Conservation (phyloP, 1,140 invertebrate genomes). For the Camponotus floridanus region DNA sequence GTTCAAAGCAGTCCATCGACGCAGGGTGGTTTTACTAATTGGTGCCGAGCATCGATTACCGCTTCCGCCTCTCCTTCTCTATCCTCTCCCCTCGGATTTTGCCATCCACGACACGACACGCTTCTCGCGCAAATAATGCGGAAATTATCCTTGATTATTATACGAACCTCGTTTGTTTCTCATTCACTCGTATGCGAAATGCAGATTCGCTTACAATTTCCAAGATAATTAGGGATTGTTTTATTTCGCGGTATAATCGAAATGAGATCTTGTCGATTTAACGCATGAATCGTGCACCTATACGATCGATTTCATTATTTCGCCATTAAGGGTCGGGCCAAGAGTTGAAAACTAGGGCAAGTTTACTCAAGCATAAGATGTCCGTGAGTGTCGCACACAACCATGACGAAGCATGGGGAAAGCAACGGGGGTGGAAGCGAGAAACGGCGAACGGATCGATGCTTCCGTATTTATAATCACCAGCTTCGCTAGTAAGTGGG, state of each 20-base stretch:
- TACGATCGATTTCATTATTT: not conserved
- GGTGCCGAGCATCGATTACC: slow-evolving; percentile 80
- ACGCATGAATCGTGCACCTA: not conserved
- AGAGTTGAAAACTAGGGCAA: slow-evolving; percentile 61
- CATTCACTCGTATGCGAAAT: not conserved
- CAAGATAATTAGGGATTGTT: not conserved
- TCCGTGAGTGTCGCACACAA: not conserved
- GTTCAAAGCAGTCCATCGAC: slow-evolving; percentile 72
- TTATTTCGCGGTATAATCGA: not conserved
- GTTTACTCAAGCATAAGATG: slow-evolving; percentile 42
- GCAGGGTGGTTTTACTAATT: slow-evolving; percentile 81
- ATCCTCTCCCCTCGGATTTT: slow-evolving; percentile 54
- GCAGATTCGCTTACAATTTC: not conserved
- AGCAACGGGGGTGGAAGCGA: slow-evolving; percentile 1
- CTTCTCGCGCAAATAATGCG: slow-evolving; percentile 39
- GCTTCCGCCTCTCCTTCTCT: slow-evolving; percentile 49
- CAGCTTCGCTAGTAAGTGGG: slow-evolving; percentile 43
- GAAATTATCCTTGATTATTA: slow-evolving; percentile 35
- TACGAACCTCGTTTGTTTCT: not conserved
- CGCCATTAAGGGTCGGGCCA: not conserved
- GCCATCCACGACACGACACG: not conserved
- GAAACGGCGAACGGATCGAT: slow-evolving; percentile 61
- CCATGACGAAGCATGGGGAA: not conserved
- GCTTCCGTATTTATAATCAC: slow-evolving; percentile 74
- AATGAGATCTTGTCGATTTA: not conserved